Evolutionary conservation across 2,888 invertebrate genomes (phyloP).

Genomic region (Pyrochroa serraticornis): DNA sequence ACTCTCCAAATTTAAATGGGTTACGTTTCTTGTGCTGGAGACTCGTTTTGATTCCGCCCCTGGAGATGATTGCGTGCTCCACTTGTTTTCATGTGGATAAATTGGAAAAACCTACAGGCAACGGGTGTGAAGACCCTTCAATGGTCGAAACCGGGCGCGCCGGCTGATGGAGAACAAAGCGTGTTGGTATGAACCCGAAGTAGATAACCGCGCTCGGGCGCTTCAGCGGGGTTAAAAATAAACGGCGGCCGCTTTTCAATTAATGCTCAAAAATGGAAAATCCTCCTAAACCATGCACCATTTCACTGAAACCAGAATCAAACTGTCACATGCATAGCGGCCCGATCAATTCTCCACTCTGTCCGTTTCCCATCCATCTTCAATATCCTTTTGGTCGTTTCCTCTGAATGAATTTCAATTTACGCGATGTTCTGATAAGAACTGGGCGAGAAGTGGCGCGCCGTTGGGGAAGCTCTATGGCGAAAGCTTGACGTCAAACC

Average conservation of each 20-base stretch:
- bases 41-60: too few relatives aligned
- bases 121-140: not conserved
- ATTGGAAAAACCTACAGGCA: conserved; percentile 1
- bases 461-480: conserved; percentile 26
- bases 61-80: too few relatives aligned
- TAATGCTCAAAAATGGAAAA: conserved; percentile 57
- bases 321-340: conserved; percentile 48
- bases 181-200: conserved; percentile 13
- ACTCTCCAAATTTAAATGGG: too few relatives aligned
- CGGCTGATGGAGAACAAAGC: conserved; percentile 11
- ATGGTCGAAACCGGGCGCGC: conserved; percentile 8
- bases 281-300: conserved; percentile 54
- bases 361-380: conserved; percentile 10
- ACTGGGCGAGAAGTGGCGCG: conserved; percentile 38
- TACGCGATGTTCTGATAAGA: conserved; percentile 53
- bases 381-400: conserved; percentile 34
- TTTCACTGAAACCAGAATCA: conserved; percentile 53
- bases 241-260: conserved; percentile 52
- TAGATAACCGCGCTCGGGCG: conserved; percentile 15
- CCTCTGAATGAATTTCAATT: conserved; percentile 53
- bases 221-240: conserved; percentile 38
- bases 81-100: too few relatives aligned
- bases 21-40: too few relatives aligned
- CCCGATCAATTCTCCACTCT: conserved; percentile 29
- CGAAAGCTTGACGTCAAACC: conserved; percentile 34